Evolutionary conservation across 2,888 invertebrate species (phyloP).

Genomic region (Sphinx pinastri): DNA sequence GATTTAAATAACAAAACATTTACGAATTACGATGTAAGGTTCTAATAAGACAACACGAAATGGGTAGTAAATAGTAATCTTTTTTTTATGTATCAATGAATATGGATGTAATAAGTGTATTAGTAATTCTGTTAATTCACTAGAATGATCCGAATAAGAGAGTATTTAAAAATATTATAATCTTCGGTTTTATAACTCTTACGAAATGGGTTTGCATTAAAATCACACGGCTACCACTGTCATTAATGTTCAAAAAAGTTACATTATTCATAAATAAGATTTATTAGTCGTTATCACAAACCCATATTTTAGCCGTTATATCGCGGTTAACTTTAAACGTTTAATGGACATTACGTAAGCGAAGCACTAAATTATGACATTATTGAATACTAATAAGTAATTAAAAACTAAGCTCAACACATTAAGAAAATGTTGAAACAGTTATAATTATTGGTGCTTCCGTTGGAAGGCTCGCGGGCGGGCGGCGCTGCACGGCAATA

Average conservation of each 20-base stretch:
- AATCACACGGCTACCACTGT: neutral
- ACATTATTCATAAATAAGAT: neutral
- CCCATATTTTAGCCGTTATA: neutral
- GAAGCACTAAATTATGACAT: neutral
- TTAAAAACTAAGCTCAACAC: neutral
- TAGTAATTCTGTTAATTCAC: too few relatives aligned
- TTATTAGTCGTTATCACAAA: neutral
- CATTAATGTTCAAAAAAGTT: neutral
- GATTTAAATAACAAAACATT: too few relatives aligned
- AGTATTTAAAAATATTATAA: too few relatives aligned
- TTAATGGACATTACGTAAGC: neutral
- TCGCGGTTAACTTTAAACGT: neutral
- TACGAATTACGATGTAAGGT: too few relatives aligned
- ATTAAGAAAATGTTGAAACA: neutral
- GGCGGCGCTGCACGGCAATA: neutral
- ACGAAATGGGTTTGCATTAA: neutral
- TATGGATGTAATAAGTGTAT: too few relatives aligned
- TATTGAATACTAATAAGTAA: neutral
- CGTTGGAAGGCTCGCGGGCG: neutral
- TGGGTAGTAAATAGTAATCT: neutral
- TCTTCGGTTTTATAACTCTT: too few relatives aligned
- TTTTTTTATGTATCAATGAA: too few relatives aligned
- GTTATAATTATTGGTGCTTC: conserved; percentile 8
- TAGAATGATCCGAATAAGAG: too few relatives aligned
- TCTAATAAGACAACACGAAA: neutral